Percentiles rank a stretch among this genome's conserved stretches.
These are phyloP conservation scores for Poeciliopsis turneri DNA, from an alignment of 2,797 vertebrate species.

Conservation along the genomic window DNA sequence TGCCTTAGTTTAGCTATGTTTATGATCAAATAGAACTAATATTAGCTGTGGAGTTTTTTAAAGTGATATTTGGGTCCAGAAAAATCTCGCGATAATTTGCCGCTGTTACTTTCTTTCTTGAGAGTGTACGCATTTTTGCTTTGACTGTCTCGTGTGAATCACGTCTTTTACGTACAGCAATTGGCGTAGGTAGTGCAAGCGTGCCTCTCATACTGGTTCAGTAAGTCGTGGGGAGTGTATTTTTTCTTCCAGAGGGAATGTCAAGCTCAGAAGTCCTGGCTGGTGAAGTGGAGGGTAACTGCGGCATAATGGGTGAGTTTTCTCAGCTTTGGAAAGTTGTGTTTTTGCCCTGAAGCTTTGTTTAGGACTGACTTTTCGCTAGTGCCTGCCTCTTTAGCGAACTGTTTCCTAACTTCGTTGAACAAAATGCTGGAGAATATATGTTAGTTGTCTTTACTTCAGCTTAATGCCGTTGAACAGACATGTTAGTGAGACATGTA, in stretches of 20 bases:
- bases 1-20: background rate
- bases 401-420: background rate
- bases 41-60: background rate
- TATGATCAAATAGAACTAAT: background rate
- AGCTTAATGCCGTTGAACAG: background rate
- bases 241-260: constrained; percentile 72
- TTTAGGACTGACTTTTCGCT: background rate
- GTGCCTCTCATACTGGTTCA: background rate
- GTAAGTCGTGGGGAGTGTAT: constrained; percentile 55
- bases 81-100: constrained; percentile 53
- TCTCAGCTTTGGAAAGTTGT: rapidly evolving
- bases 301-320: constrained; percentile 80
- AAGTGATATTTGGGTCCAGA: background rate
- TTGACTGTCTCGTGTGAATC: constrained; percentile 17
- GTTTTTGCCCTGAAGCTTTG: background rate
- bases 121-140: constrained; percentile 30
- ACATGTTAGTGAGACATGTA: background rate
- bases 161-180: background rate
- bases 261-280: constrained; percentile 74
- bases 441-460: background rate
- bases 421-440: background rate
- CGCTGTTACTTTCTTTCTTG: constrained; percentile 25
- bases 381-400: background rate
- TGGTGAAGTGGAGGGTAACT: constrained; percentile 77
- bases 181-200: background rate